Conservation (phyloP, 1,140 invertebrate genomes). For the Popillia japonica region DNA sequence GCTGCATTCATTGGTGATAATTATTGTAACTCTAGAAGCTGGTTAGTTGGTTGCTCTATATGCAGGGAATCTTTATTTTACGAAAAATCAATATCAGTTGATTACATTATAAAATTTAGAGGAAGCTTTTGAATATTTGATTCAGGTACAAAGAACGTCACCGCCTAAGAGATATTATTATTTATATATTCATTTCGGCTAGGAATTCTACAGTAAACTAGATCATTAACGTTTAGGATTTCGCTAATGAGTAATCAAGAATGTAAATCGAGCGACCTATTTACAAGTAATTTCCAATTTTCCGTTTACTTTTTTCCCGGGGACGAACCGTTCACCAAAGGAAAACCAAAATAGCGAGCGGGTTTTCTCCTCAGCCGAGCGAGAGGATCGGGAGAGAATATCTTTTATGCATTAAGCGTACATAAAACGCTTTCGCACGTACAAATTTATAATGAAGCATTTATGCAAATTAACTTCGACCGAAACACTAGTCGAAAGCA, state of each 20-base stretch:
- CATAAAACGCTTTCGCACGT: conserved; percentile 33
- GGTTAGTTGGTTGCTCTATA: no score
- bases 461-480: conserved; percentile 32
- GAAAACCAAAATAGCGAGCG: background rate
- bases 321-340: background rate
- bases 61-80: no score
- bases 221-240: conserved; percentile 22
- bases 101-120: no score
- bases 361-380: background rate
- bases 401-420: conserved; percentile 30
- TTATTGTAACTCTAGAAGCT: background rate
- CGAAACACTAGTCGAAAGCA: conserved; percentile 20
- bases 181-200: background rate
- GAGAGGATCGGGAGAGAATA: background rate
- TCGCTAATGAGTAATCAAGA: conserved; percentile 24
- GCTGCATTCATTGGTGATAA: background rate
- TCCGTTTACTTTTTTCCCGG: conserved; percentile 12
- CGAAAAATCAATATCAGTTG: no score
- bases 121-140: no score
- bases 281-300: conserved; percentile 31
- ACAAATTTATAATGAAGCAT: conserved; percentile 34
- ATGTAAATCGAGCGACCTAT: conserved; percentile 23
- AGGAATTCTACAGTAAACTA: conserved; percentile 2
- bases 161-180: no score
- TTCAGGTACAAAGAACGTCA: no score